Percentiles rank a stretch among this genome's conserved stretches.
phyloP scores from a whole-genome alignment of 2,888 invertebrate species.

The Prostheceraeus crozeri region DNA sequence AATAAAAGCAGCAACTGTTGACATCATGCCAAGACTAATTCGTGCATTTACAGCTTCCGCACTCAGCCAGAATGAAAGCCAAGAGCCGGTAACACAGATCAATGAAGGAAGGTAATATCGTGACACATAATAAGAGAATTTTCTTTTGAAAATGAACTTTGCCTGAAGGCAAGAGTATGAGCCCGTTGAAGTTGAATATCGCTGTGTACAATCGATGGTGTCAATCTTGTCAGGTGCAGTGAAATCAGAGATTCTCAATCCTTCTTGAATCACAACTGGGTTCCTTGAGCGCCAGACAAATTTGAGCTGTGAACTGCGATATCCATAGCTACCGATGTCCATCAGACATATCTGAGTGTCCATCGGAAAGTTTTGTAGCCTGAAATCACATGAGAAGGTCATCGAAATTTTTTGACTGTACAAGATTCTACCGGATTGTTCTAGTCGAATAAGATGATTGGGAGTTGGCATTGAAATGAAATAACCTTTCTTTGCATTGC shows the following conservation, averaged over 20 bases:
- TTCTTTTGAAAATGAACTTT: constrained; percentile 32
- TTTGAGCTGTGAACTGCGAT: constrained; percentile 31
- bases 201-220: constrained; percentile 32
- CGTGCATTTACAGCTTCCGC: constrained; percentile 39
- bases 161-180: constrained; percentile 37
- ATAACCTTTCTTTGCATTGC: constrained; percentile 37
- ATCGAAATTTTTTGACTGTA: constrained; percentile 38
- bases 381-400: constrained; percentile 39
- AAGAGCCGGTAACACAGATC: constrained; percentile 37
- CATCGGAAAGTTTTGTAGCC: constrained; percentile 38
- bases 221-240: constrained; percentile 9
- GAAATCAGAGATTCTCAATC: constrained; percentile 35
- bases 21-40: constrained; percentile 35
- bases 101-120: constrained; percentile 36
- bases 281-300: constrained; percentile 34
- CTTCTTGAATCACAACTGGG: constrained; percentile 25
- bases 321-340: constrained; percentile 39
- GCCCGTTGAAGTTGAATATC: constrained; percentile 31
- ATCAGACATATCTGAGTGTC: constrained; percentile 35
- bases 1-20: constrained; percentile 35
- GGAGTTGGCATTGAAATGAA: constrained; percentile 36
- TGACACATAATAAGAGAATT: constrained; percentile 37
- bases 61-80: constrained; percentile 39
- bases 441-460: constrained; percentile 35
- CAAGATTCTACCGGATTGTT: constrained; percentile 33